Evolutionary conservation across 2,113 vertebrate genomes (phyloP).

Genomic region (Orthochromis malagaraziensis): DNA sequence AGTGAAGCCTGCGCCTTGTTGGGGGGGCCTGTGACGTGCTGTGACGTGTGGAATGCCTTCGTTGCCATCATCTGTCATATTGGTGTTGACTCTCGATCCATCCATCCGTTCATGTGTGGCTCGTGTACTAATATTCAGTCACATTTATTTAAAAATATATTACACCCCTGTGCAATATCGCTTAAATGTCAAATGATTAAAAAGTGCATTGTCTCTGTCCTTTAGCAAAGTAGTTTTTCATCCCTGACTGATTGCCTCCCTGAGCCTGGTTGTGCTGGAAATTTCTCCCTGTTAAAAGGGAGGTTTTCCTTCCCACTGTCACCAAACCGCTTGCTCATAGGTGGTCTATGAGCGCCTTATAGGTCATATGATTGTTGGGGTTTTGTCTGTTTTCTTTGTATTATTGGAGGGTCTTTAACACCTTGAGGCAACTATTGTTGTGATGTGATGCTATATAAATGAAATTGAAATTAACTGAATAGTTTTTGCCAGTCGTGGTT

Average conservation of each 20-base stretch:
- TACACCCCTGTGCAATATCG: background rate
- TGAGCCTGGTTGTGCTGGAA: too few relatives aligned
- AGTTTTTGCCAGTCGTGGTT: background rate
- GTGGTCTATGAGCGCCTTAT: background rate
- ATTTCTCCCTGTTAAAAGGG: background rate
- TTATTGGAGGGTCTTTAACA: background rate
- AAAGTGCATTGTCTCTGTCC: too few relatives aligned
- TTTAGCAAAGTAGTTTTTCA: too few relatives aligned
- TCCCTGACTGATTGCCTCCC: too few relatives aligned
- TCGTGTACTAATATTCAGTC: conserved; percentile 24
- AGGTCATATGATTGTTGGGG: background rate
- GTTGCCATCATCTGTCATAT: conserved; percentile 20
- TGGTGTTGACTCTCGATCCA: conserved; percentile 9
- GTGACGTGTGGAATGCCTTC: conserved; percentile 65
- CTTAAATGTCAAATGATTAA: background rate
- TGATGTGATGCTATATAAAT: background rate
- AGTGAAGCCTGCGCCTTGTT: conserved; percentile 26
- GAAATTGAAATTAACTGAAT: background rate
- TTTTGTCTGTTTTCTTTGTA: background rate
- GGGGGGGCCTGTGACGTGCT: conserved; percentile 45
- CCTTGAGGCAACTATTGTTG: background rate
- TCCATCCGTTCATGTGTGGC: conserved; percentile 28
- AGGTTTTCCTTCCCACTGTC: background rate
- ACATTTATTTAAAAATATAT: background rate
- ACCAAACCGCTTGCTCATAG: background rate